These are phyloP conservation scores for Sorex fumeus DNA, from an alignment of 2,113 vertebrate genomes.

Conservation along the genomic window DNA sequence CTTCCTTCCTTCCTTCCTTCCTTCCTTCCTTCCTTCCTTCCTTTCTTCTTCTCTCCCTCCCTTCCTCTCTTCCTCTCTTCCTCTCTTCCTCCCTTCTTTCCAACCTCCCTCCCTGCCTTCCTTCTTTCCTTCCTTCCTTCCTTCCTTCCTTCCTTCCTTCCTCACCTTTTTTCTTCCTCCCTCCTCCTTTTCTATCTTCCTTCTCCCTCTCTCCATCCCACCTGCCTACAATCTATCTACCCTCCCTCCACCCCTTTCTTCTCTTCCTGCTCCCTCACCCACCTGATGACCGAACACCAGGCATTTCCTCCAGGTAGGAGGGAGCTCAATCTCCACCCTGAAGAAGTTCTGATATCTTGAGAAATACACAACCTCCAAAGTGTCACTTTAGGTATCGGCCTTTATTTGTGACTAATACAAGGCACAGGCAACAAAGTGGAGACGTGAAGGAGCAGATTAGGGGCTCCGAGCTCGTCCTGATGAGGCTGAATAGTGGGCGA, in stretches of 20 bases:
- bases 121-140: too few species aligned
- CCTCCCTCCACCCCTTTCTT: background rate
- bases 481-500: too few species aligned
- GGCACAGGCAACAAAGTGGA: background rate
- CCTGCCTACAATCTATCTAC: too few species aligned
- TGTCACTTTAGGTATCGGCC: background rate
- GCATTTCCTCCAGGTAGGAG: background rate
- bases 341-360: background rate
- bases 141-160: background rate
- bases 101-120: too few species aligned
- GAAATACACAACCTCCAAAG: background rate
- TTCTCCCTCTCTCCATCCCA: too few species aligned
- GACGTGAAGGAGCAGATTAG: background rate
- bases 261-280: fast-evolving
- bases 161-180: too few species aligned
- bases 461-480: fast-evolving
- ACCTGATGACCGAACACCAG: fast-evolving
- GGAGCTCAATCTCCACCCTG: background rate
- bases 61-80: too few species aligned
- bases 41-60: too few species aligned
- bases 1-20: too few species aligned
- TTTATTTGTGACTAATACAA: background rate
- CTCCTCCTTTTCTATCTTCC: too few species aligned
- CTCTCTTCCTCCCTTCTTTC: too few species aligned
- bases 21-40: too few species aligned